Conservation (phyloP, 1,140 invertebrate species). For the Halesus radiatus region DNA sequence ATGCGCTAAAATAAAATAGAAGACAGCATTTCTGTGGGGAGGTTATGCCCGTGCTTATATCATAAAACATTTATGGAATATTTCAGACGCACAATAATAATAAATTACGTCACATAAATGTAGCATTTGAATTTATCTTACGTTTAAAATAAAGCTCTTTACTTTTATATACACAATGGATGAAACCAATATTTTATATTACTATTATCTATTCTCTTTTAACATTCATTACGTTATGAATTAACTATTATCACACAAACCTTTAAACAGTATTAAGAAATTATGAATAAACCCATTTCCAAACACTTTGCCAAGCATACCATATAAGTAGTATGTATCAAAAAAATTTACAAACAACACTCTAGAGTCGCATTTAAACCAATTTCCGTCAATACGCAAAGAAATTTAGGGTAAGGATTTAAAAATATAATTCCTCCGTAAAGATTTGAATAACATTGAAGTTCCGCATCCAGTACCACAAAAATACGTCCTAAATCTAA, state of each 20-base stretch:
- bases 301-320: too few relatives aligned
- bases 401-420: too few relatives aligned
- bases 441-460: too few relatives aligned
- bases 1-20: too few relatives aligned
- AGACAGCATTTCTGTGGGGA: too few relatives aligned
- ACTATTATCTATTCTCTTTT: conserved; percentile 16
- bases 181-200: conserved; percentile 36
- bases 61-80: conserved; percentile 57
- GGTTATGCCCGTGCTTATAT: conserved; percentile 23
- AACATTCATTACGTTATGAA: conserved; percentile 40
- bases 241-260: conserved; percentile 45
- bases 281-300: too few relatives aligned
- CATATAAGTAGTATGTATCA: background rate
- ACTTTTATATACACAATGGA: conserved; percentile 48
- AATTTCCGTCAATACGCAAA: too few relatives aligned
- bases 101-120: conserved; percentile 51
- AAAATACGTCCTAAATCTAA: too few relatives aligned
- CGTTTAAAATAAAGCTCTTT: conserved; percentile 51
- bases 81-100: conserved; percentile 51
- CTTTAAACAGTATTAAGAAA: conserved; percentile 20
- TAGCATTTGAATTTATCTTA: conserved; percentile 44
- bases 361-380: too few relatives aligned
- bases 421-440: too few relatives aligned
- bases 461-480: too few relatives aligned
- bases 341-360: too few relatives aligned